Percentiles rank a stretch among this genome's conserved stretches.
Evolutionary conservation across 2,113 vertebrate species (phyloP).

Genomic region (Petrocephalus zakoni): DNA sequence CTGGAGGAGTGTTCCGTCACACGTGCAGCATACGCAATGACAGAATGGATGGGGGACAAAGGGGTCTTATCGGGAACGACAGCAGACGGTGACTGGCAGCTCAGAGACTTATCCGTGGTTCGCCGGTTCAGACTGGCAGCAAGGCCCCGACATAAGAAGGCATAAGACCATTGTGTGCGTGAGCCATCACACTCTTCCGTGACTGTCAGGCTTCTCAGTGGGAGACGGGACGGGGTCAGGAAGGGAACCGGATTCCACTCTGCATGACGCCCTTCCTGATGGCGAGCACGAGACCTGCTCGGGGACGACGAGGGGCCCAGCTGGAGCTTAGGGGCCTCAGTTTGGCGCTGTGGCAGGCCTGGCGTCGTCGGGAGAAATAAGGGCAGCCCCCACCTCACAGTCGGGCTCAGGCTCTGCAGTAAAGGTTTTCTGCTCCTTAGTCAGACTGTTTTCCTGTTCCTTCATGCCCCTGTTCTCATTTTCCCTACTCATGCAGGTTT

Average conservation of each 20-base stretch:
- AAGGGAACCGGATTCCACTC: background rate
- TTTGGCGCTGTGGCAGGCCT: background rate
- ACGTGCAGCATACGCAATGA: background rate
- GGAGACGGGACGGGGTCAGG: background rate
- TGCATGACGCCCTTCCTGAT: background rate
- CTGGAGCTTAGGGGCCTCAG: constrained; percentile 1
- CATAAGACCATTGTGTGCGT: background rate
- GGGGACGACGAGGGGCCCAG: background rate
- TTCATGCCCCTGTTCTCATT: constrained; percentile 19
- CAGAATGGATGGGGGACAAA: background rate
- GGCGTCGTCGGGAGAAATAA: constrained; percentile 8
- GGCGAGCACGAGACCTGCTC: background rate
- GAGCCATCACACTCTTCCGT: background rate
- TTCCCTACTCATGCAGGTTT: constrained; percentile 15
- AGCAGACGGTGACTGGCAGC: constrained; percentile 3
- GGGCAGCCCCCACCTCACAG: background rate
- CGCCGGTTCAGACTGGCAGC: background rate
- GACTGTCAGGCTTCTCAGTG: constrained; percentile 1
- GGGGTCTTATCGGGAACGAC: background rate
- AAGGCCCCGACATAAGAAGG: background rate
- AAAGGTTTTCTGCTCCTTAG: constrained; percentile 13
- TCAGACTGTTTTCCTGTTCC: constrained; percentile 6
- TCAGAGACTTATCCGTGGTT: background rate
- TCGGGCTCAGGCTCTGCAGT: background rate
- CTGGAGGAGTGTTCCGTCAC: background rate